A percentile compares a stretch with the other conserved stretches of the same genome.
Evolutionary conservation across 2,113 vertebrate genomes (phyloP).

Genomic region (Festucalex cinctus): DNA sequence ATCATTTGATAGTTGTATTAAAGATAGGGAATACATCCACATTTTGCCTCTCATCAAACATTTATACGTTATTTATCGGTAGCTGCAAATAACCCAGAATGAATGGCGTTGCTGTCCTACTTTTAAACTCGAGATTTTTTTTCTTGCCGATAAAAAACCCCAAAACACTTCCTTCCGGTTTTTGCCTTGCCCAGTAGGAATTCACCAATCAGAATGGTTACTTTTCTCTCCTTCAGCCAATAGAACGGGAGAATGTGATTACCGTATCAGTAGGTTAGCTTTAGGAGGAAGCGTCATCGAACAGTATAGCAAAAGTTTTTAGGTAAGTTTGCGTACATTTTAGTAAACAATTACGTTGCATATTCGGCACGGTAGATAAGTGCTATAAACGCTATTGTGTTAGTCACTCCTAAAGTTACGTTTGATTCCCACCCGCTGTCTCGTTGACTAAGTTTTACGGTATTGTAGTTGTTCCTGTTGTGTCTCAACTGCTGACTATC

Average conservation of each 20-base stretch:
- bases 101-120: not conserved
- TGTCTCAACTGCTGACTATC: not conserved
- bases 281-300: constrained; percentile 49
- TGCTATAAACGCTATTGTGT: not conserved
- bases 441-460: not conserved
- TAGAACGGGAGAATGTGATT: constrained; percentile 19
- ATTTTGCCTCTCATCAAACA: not conserved
- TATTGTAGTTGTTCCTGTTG: not conserved
- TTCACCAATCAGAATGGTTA: constrained; percentile 41
- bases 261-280: constrained; percentile 38
- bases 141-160: not conserved
- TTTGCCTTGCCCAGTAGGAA: constrained; percentile 10
- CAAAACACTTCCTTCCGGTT: constrained; percentile 59
- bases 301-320: constrained; percentile 51
- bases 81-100: not conserved
- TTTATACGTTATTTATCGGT: not conserved
- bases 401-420: no score
- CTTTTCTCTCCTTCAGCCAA: constrained; percentile 40
- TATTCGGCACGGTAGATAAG: no score
- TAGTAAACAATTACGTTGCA: constrained; percentile 1
- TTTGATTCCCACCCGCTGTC: not conserved
- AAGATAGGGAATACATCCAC: not conserved
- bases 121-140: not conserved
- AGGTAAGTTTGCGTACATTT: constrained; percentile 54
- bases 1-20: not conserved